Evolutionary conservation across 2,113 vertebrate genomes (phyloP).

Genomic region (Cephalopterus ornatus): DNA sequence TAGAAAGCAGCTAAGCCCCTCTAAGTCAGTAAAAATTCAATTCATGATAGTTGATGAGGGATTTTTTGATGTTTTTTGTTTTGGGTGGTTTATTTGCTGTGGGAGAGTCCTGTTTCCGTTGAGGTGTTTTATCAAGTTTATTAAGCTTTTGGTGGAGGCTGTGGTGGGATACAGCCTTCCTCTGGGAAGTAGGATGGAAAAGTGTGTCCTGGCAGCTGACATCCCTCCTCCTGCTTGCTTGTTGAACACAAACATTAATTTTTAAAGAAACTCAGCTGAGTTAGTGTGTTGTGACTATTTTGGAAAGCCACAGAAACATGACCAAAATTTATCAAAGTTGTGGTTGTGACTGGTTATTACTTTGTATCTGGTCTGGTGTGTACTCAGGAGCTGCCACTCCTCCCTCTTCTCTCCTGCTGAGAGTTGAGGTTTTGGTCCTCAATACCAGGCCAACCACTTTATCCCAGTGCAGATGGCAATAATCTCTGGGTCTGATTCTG

Average conservation of each 20-base stretch:
- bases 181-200: background rate
- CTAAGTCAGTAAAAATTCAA: conserved; percentile 47
- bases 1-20: conserved; percentile 31
- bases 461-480: background rate
- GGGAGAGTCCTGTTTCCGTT: background rate
- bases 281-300: background rate
- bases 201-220: background rate
- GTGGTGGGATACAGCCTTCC: background rate
- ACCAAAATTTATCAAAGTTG: background rate
- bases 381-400: background rate
- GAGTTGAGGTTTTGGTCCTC: background rate
- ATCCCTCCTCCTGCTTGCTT: background rate
- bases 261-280: background rate
- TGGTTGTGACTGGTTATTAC: background rate
- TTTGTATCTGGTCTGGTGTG: background rate
- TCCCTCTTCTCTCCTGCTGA: background rate
- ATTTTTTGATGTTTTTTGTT: background rate
- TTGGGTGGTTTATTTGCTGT: background rate
- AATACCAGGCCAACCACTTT: background rate
- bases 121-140: background rate
- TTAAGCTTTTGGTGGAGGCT: background rate
- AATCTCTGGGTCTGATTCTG: background rate
- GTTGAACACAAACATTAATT: background rate
- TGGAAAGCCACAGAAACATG: background rate
- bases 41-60: background rate